Conservation (phyloP, 2,888 invertebrate genomes). For the Fissipunctia ypsillon region DNA sequence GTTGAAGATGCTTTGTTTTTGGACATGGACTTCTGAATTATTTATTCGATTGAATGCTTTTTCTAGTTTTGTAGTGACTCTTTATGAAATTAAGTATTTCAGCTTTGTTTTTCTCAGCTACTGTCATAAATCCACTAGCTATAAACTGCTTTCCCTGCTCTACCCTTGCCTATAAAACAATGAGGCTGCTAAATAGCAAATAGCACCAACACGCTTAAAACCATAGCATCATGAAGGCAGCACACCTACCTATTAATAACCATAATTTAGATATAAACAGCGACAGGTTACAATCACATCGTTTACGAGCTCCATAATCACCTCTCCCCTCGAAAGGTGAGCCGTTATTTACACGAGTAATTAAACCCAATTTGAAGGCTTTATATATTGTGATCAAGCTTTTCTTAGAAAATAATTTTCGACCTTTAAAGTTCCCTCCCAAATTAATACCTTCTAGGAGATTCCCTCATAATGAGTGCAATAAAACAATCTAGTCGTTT, state of each 20-base stretch:
- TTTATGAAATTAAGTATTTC: background rate
- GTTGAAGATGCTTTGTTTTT: background rate
- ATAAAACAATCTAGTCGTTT: constrained; percentile 87
- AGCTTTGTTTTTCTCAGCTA: background rate
- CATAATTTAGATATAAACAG: constrained; percentile 48
- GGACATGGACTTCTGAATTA: background rate
- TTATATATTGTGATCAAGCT: constrained; percentile 55
- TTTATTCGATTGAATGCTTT: background rate
- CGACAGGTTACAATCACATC: constrained; percentile 58
- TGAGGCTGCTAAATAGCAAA: background rate
- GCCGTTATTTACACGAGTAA: constrained; percentile 61
- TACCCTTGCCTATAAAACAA: too few relatives aligned
- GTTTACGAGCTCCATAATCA: constrained; percentile 55
- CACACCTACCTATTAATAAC: constrained; percentile 17
- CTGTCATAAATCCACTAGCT: too few relatives aligned
- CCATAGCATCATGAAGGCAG: background rate
- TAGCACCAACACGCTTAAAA: background rate
- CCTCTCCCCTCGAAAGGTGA: constrained; percentile 57
- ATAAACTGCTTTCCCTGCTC: background rate
- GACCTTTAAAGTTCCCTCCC: constrained; percentile 55
- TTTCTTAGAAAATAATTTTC: constrained; percentile 60
- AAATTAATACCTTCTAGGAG: constrained; percentile 77
- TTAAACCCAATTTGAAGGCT: constrained; percentile 62
- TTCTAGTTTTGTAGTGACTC: background rate
- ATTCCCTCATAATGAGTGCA: constrained; percentile 84